Evolutionary conservation across 2,888 invertebrate genomes (phyloP), one percentile per base, ranked within the genome.

Genomic region (Glaucopsyche alexis): DNA sequence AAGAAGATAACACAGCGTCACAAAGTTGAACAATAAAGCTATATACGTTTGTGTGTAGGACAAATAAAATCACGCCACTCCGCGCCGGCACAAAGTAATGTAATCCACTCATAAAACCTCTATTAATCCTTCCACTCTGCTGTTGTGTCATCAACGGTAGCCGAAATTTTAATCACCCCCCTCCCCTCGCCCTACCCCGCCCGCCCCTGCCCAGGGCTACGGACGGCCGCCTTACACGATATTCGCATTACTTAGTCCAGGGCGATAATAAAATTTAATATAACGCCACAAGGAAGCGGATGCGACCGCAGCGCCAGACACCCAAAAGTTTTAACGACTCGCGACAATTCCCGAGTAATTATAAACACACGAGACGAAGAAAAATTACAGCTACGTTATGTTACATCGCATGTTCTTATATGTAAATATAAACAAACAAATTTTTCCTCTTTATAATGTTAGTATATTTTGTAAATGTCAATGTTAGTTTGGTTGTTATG

Each of bases 161-260:
- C 89, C 87, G 86, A 91, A 91, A 93, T 91, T 93, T 93, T 91
- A 92, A 92, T 91, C 91, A 90, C 91, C 87, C 78, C 82, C 82
- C 81, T 76, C 75, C 78, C 75, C 78, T 78, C 78, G 71, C 74
- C 71, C 72, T 75, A 83, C 83, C 69, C 49, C 69, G 47, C 49
- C 42, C 13, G 16, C 83, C 79, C 78, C 81, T 84, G 85, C 87
- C 90, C 81, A 84, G 85, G 89, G 88, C 86, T 82, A 82, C 85
- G 88, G 87, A 86, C 88, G 87, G 86, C 84, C 90, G 88, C 89
- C 93, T 93, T 93, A 93, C 93, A 93, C 92, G 93, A 91, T 91
- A 93, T 93, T 93, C 93, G 91, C 93, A 93, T 93, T 93, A 93
- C 92, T 93, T 92, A 92, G 93, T 93, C 92, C 92, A 88, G 87